Conservation (phyloP, 2,797 vertebrate species). For the Podarcis lilfordi region DNA sequence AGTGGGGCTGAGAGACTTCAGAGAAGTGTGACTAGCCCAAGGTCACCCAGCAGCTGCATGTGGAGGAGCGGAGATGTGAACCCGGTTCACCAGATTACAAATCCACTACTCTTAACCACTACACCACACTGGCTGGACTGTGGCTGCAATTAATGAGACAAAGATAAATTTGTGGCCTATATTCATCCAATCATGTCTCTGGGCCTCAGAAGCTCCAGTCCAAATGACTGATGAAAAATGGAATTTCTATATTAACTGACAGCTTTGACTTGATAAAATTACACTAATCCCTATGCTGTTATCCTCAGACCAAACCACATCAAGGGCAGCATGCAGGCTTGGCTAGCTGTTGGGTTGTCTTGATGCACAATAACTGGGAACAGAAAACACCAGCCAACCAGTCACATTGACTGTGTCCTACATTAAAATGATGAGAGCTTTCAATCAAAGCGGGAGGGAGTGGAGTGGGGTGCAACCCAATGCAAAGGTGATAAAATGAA, state of each 20-base stretch:
- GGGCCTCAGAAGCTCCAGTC: neutral
- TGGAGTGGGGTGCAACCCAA: constrained; percentile 40
- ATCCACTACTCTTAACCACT: no score
- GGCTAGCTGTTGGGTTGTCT: neutral
- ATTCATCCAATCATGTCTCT: no score
- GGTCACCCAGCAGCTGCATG: no score
- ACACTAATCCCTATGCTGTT: neutral
- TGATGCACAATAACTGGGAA: constrained; percentile 46
- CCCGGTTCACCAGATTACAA: no score
- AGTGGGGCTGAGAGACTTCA: no score
- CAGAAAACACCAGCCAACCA: constrained; percentile 50
- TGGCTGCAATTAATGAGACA: no score
- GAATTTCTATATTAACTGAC: neutral
- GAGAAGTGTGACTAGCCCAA: no score
- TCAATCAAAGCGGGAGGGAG: constrained; percentile 19
- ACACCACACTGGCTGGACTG: no score
- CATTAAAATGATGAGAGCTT: constrained; percentile 52
- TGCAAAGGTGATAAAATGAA: constrained; percentile 59
- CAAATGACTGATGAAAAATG: neutral
- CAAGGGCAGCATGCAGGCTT: neutral
- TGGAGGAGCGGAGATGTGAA: no score
- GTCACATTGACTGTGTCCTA: constrained; percentile 38
- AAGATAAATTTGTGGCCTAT: no score
- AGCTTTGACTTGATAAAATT: neutral
- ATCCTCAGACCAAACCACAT: neutral